Conservation (phyloP, 2,797 vertebrate genomes). For the Chaenodraco wilsoni region DNA sequence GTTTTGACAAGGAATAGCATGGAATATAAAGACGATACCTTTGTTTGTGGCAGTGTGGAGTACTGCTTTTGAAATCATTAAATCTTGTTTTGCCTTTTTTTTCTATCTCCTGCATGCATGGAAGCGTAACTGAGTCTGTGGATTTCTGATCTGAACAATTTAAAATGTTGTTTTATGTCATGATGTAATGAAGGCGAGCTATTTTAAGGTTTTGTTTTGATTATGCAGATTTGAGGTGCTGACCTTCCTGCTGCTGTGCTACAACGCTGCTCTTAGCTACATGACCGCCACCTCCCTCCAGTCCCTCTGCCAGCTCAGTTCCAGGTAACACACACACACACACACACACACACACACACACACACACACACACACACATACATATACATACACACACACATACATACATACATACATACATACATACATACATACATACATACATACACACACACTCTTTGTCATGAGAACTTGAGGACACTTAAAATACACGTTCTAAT, state of each 20-base stretch:
- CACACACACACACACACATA: not conserved
- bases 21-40: not conserved
- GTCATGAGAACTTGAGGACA: slow-evolving; percentile 4
- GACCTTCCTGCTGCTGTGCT: slow-evolving; percentile 95
- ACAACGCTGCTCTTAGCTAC: slow-evolving; percentile 95
- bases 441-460: slow-evolving; percentile 13
- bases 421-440: too few species aligned
- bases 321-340: slow-evolving; percentile 85
- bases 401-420: not conserved
- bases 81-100: not conserved
- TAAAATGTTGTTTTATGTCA: not conserved
- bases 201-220: slow-evolving; percentile 51
- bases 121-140: not conserved
- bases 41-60: not conserved
- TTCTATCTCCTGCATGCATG: not conserved
- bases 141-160: slow-evolving; percentile 11
- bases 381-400: too few species aligned
- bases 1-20: not conserved
- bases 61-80: not conserved
- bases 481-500: not conserved
- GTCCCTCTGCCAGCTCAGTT: slow-evolving; percentile 95
- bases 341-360: slow-evolving; percentile 17
- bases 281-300: slow-evolving; percentile 94
- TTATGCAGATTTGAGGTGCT: slow-evolving; percentile 93
- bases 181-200: not conserved